Evolutionary conservation across 2,888 invertebrate genomes (phyloP).

Genomic region (Miltochrista miniata): DNA sequence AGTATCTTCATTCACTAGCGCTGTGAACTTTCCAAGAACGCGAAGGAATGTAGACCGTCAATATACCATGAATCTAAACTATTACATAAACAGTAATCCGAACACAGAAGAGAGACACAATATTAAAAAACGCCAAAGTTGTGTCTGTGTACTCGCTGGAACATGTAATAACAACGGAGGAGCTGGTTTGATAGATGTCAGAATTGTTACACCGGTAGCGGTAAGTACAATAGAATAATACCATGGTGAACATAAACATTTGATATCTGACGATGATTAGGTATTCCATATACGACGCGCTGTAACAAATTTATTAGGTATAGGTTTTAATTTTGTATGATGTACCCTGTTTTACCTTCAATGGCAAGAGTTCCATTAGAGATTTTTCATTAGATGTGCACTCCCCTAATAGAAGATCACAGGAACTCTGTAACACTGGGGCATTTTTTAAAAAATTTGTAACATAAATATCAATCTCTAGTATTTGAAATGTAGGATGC

Average conservation of each 20-base stretch:
- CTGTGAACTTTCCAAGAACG: constrained; percentile 70
- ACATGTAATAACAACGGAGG: constrained; percentile 69
- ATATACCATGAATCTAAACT: not conserved
- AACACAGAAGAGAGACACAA: constrained; percentile 39
- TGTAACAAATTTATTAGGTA: no score
- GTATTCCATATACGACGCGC: no score
- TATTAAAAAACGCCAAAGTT: constrained; percentile 69
- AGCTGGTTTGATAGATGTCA: constrained; percentile 84
- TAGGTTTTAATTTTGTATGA: no score
- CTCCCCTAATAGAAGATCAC: no score
- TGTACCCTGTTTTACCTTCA: no score
- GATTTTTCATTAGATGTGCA: no score
- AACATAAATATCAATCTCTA: no score
- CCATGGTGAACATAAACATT: not conserved
- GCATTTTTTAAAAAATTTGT: no score
- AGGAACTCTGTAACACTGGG: no score
- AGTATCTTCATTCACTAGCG: constrained; percentile 52
- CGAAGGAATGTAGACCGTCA: not conserved
- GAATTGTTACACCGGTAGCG: constrained; percentile 85
- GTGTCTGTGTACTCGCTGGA: constrained; percentile 57
- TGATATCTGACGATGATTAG: not conserved
- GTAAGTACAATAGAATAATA: constrained; percentile 57
- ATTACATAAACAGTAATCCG: constrained; percentile 27
- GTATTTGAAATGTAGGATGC: no score
- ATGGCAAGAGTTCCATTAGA: no score